phyloP scores from a whole-genome alignment of 2,797 vertebrate species.

The Gouania willdenowi region DNA sequence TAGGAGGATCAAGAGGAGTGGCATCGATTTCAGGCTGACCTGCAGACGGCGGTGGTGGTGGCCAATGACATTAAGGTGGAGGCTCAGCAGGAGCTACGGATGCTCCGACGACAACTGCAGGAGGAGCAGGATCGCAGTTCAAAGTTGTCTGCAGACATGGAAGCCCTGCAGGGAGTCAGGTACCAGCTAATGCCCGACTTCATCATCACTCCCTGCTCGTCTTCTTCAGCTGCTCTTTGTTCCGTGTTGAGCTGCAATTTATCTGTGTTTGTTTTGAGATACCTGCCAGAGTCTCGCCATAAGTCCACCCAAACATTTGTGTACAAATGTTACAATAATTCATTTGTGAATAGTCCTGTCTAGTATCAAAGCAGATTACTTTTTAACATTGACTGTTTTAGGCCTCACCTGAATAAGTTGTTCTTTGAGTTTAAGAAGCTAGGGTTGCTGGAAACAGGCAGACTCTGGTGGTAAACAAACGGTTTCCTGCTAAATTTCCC shows the following conservation, averaged over 20 bases:
- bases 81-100: slow-evolving; percentile 91
- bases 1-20: slow-evolving; percentile 96
- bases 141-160: slow-evolving; percentile 85
- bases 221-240: slow-evolving; percentile 11
- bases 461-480: slow-evolving; percentile 57
- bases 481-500: slow-evolving; percentile 50
- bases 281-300: slow-evolving; percentile 50
- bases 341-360: slow-evolving; percentile 4
- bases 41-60: slow-evolving; percentile 96
- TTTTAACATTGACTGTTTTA: slow-evolving; percentile 8
- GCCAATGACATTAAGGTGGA: slow-evolving; percentile 98
- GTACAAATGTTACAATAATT: neutral
- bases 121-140: slow-evolving; percentile 89
- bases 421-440: slow-evolving; percentile 13
- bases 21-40: slow-evolving; percentile 95
- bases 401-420: slow-evolving; percentile 28
- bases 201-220: neutral
- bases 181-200: slow-evolving; percentile 33
- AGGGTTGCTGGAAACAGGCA: slow-evolving; percentile 51
- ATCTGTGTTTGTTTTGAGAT: slow-evolving; percentile 39
- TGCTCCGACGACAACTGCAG: slow-evolving; percentile 84
- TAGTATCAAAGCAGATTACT: slow-evolving; percentile 1
- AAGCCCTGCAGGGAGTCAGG: slow-evolving; percentile 83
- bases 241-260: slow-evolving; percentile 49
- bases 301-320: slow-evolving; percentile 16